Evolutionary conservation across 2,113 vertebrate species (phyloP), one percentile per base, ranked within the genome.

Genomic region (Alexandromys fortis): DNA sequence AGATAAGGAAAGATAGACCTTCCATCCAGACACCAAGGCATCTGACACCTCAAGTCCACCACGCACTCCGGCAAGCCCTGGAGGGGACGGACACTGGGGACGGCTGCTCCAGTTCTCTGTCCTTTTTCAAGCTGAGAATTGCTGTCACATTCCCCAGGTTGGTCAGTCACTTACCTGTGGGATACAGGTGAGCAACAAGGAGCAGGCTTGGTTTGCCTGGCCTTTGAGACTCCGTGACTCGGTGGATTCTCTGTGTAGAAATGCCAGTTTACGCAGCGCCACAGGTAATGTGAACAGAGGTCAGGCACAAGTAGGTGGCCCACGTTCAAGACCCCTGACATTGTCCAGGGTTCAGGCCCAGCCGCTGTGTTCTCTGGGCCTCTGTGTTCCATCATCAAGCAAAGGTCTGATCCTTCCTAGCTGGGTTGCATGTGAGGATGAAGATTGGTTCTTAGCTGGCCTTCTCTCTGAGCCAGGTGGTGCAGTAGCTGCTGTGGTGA

Each of bases 181-280:
- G 45, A 89, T 35, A 47, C 30, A 79, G 42, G 76, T 28, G 30
- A 88, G 30, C 22, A 12, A 28, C 3, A 17, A 24, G 2, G 7
- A 19, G 4, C 19, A 3, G 22, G 12, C 42, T 70, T 12, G 4
- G 42, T 55, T 58, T 55, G 42, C 21, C 79, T 82, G 61, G 47
- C 10, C 42, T 63, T 28, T 68, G 33, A 70, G 91, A 78, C 19
- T 9, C 47, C 3, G 1, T 13, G 35, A 38, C 7, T 1, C 26
- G 14, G 58, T 19, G 52, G n/a, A 1, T 19, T 28, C 33, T 96
- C 21, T 86, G n/a, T 55, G 14, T 12, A 49, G 8, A 91, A 67
- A 70, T 2, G 7, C 22, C 22, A 0, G 5, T 7, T 2, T 45
- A 5, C 0, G 6, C 38, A 26, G 0, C 2, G 0, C 38, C 52